phyloP scores from a whole-genome alignment of 1,140 invertebrate species.

The Galendromus occidentalis region DNA sequence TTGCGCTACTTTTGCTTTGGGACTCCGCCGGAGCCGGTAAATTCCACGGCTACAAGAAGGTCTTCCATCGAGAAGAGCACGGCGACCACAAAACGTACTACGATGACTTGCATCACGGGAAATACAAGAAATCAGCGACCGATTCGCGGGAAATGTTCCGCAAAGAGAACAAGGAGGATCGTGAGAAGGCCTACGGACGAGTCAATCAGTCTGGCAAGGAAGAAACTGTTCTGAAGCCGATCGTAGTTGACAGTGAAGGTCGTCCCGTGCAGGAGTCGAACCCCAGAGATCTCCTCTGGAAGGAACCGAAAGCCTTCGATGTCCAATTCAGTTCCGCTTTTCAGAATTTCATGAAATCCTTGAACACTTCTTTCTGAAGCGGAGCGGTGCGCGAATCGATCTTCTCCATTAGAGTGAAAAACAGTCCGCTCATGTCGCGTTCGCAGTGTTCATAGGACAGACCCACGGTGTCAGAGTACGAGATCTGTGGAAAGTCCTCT shows the following conservation, averaged over 20 bases:
- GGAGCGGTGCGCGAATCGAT: too few relatives aligned
- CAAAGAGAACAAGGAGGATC: background rate
- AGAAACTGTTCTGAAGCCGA: background rate
- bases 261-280: background rate
- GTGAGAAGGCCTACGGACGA: background rate
- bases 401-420: too few relatives aligned
- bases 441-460: too few relatives aligned
- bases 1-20: background rate
- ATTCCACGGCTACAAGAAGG: conserved; percentile 11
- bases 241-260: background rate
- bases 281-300: background rate
- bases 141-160: background rate
- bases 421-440: too few relatives aligned
- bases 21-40: background rate
- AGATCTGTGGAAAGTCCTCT: too few relatives aligned
- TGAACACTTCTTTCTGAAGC: background rate
- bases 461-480: too few relatives aligned
- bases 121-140: background rate
- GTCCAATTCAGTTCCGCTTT: background rate
- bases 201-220: background rate
- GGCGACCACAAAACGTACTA: conserved; percentile 7
- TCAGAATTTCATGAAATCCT: background rate
- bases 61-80: background rate
- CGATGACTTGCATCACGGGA: conserved; percentile 1
- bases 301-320: background rate